phyloP scores from a whole-genome alignment of 2,113 vertebrate species.

The Lichenostomus cassidix region DNA sequence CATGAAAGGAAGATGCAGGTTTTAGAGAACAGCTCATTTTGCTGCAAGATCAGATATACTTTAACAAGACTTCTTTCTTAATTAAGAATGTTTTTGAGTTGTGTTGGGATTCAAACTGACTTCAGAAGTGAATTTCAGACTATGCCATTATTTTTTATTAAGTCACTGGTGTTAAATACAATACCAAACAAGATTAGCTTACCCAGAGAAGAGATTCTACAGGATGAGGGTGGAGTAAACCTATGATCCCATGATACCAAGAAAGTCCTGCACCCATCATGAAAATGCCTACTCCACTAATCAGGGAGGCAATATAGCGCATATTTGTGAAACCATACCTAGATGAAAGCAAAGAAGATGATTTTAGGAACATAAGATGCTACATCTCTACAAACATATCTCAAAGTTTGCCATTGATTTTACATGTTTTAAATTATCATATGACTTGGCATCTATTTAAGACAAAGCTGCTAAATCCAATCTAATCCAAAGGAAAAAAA shows the following conservation, averaged over 20 bases:
- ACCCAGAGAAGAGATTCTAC: conserved; percentile 97
- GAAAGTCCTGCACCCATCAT: conserved; percentile 99
- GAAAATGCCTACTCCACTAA: conserved; percentile 98
- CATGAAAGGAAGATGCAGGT: background rate
- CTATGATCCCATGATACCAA: conserved; percentile 97
- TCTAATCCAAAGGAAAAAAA: background rate
- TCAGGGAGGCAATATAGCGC: conserved; percentile 97
- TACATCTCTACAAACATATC: background rate
- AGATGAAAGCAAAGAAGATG: background rate
- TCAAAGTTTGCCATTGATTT: background rate
- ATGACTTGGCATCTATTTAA: background rate
- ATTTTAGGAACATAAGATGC: background rate
- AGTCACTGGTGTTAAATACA: background rate
- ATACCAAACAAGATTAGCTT: conserved; percentile 46
- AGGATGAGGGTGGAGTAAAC: conserved; percentile 90
- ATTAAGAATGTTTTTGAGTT: background rate
- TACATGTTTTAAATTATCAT: background rate
- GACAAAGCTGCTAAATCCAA: background rate
- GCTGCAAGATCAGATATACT: background rate
- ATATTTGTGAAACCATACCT: conserved; percentile 99
- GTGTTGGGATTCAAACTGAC: background rate
- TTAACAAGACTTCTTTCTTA: background rate
- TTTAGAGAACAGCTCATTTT: background rate
- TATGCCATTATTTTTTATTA: background rate
- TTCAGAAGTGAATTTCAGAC: background rate